Evolutionary conservation across 2,888 invertebrate genomes (phyloP).

Genomic region (Drosophila vallismaia): DNA sequence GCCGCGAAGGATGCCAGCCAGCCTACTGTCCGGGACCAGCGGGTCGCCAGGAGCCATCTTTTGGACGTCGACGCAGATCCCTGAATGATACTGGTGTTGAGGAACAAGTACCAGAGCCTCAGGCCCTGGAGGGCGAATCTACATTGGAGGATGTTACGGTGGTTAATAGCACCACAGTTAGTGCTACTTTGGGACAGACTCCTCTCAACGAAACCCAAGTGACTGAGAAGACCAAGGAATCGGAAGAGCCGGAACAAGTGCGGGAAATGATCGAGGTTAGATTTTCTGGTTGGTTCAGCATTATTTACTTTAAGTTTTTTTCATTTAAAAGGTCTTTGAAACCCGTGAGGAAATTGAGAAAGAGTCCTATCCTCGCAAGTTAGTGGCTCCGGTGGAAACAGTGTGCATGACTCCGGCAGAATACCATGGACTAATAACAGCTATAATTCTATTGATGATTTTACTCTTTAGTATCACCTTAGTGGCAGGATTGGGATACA

Average conservation of each 20-base stretch:
- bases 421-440: conserved; percentile 93
- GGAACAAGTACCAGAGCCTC: conserved; percentile 50
- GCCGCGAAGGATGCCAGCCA: conserved; percentile 95
- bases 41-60: conserved; percentile 92
- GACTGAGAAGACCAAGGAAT: conserved; percentile 62
- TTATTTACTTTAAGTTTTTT: background rate
- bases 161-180: conserved; percentile 78
- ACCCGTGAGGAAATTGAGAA: conserved; percentile 89
- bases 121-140: conserved; percentile 51
- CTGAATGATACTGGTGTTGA: conserved; percentile 81
- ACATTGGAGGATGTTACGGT: conserved; percentile 64
- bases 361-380: conserved; percentile 87
- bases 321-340: conserved; percentile 89
- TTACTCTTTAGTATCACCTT: conserved; percentile 90
- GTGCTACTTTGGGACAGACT: conserved; percentile 69
- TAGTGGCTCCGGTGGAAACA: conserved; percentile 87
- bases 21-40: conserved; percentile 93
- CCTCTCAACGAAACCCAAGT: conserved; percentile 67
- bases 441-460: conserved; percentile 90
- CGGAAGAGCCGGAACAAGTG: conserved; percentile 89
- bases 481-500: conserved; percentile 90
- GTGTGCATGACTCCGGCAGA: conserved; percentile 93
- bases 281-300: background rate
- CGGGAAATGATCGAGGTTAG: conserved; percentile 94
- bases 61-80: conserved; percentile 88